Conservation (phyloP, 2,888 invertebrate species). For the Adelognathus sp. region DNA sequence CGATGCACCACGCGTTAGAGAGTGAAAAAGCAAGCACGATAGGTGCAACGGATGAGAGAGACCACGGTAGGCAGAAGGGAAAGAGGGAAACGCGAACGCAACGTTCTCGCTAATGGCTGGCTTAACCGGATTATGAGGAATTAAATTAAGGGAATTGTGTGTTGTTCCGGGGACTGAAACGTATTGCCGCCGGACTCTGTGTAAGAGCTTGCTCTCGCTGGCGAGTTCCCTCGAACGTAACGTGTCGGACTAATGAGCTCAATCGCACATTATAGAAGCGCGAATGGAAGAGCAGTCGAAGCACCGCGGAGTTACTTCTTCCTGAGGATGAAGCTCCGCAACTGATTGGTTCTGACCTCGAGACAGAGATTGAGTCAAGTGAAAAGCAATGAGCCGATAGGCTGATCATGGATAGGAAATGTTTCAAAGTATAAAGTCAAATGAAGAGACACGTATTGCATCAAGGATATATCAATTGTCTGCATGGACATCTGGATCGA, state of each 20-base stretch:
- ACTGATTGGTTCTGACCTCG: slow-evolving; percentile 47
- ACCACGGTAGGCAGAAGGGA: background rate
- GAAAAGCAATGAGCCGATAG: too few species aligned
- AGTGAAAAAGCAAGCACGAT: slow-evolving; percentile 24
- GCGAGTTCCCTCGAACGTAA: slow-evolving; percentile 44
- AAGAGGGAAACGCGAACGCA: slow-evolving; percentile 51
- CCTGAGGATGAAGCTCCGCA: slow-evolving; percentile 17
- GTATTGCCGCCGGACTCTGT: background rate
- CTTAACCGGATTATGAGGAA: slow-evolving; percentile 77
- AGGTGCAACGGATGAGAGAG: slow-evolving; percentile 15
- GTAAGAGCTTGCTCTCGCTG: background rate
- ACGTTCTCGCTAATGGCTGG: slow-evolving; percentile 72
- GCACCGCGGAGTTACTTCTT: slow-evolving; percentile 7
- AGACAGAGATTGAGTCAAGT: background rate
- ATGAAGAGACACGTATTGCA: too few species aligned
- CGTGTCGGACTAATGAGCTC: slow-evolving; percentile 67
- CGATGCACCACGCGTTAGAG: background rate
- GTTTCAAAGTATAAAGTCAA: too few species aligned
- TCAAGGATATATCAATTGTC: too few species aligned
- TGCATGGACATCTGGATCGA: too few species aligned
- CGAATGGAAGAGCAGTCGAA: background rate
- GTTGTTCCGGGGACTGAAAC: slow-evolving; percentile 66
- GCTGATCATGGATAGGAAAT: too few species aligned
- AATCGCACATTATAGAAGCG: slow-evolving; percentile 30
- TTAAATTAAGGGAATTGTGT: slow-evolving; percentile 74